Percentiles rank a stretch among this genome's conserved stretches.
These are phyloP conservation scores for Phyllostomus discolor DNA, from an alignment of 2,113 vertebrate species.

Conservation along the genomic window DNA sequence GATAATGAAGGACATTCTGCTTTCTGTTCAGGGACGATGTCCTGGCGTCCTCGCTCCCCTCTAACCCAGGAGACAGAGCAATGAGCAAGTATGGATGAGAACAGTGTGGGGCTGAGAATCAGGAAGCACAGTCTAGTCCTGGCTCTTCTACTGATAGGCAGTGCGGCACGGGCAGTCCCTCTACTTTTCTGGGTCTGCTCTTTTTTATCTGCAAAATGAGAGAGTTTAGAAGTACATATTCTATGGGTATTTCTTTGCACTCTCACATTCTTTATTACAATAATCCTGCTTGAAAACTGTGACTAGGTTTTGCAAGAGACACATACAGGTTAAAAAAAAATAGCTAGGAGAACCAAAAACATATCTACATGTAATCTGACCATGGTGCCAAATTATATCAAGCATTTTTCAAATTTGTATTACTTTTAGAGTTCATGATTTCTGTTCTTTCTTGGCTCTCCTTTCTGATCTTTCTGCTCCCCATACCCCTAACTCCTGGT, in stretches of 20 bases:
- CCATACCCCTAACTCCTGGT: neutral
- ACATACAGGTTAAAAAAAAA: neutral
- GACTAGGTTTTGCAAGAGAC: neutral
- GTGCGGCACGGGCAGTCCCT: neutral
- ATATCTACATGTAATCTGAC: neutral
- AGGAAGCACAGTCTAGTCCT: neutral
- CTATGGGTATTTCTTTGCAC: neutral
- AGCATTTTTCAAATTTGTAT: neutral
- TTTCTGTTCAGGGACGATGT: neutral
- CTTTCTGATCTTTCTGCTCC: neutral
- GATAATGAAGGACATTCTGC: neutral
- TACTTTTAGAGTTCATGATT: neutral
- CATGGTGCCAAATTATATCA: neutral
- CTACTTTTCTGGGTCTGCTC: neutral
- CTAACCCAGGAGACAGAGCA: conserved; percentile 40
- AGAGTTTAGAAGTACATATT: neutral
- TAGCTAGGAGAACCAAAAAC: neutral
- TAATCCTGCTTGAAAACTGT: neutral
- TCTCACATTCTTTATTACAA: neutral
- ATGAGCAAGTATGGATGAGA: conserved; percentile 29
- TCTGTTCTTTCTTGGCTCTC: neutral
- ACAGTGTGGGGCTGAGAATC: neutral
- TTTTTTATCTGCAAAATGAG: neutral
- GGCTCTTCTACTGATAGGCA: neutral
- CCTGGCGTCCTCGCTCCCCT: neutral